These are phyloP conservation scores for Vidua chalybeata DNA, from an alignment of 2,113 vertebrate genomes.

Conservation along the genomic window DNA sequence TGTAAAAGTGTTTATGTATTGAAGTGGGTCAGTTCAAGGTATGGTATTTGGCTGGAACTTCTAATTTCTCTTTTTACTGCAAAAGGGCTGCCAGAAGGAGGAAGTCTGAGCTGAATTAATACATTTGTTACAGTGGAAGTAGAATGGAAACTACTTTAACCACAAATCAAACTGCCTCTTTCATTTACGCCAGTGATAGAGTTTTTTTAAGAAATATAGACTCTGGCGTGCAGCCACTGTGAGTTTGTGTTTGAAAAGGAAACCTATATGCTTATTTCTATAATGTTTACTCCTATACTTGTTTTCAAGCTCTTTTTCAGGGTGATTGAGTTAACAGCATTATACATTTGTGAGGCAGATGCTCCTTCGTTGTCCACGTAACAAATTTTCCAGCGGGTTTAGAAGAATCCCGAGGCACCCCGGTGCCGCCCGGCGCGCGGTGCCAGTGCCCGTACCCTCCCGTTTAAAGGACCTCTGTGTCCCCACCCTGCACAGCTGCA, in stretches of 20 bases:
- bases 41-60: constrained; percentile 86
- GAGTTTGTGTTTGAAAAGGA: constrained; percentile 79
- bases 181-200: constrained; percentile 82
- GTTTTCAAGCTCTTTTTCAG: constrained; percentile 67
- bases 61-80: constrained; percentile 85
- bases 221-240: constrained; percentile 75
- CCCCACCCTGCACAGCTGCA: constrained; percentile 75
- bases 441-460: constrained; percentile 10
- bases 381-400: neutral
- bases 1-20: constrained; percentile 89
- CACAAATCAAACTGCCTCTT: constrained; percentile 86
- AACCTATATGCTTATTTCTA: constrained; percentile 77
- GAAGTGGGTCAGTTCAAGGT: constrained; percentile 89
- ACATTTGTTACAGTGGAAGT: constrained; percentile 86
- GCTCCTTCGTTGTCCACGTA: neutral
- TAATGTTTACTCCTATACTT: constrained; percentile 74
- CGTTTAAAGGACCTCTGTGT: constrained; percentile 65
- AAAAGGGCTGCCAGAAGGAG: constrained; percentile 82
- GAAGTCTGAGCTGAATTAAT: constrained; percentile 89
- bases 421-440: fast-evolving
- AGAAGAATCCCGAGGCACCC: neutral
- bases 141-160: constrained; percentile 84
- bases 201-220: constrained; percentile 84
- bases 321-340: neutral
- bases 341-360: constrained; percentile 53